Evolutionary conservation across 2,888 invertebrate genomes (phyloP), one percentile per base, ranked within the genome.

Genomic region (Lithophane semibrunnea): DNA sequence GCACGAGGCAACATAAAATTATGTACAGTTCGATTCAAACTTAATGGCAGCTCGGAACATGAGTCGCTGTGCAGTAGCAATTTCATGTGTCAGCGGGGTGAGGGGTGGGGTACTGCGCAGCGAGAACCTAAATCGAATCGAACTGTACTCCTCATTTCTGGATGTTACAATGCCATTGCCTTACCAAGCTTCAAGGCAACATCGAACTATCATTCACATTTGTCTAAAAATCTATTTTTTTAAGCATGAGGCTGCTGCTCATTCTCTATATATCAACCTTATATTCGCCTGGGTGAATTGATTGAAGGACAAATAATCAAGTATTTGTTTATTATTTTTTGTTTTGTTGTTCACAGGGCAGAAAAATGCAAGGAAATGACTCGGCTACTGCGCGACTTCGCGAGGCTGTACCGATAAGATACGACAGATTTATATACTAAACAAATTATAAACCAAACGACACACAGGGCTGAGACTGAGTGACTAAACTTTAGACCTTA

Each of bases 401-500:
- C 98, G 72, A 97, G 98, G 89, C 97, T 99, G 73, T 99, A 98
- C 95, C 98, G 99, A 97, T 99, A 97, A 97, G 85, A 76, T 61
- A 58, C 60, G 52, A 52, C 71, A 75, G 29, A 78, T 54, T 73
- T 75, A 86, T 79, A 47, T 73, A 61, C 66, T 65, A 58, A 86
- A 83, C 70, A 70, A 78, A 79, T 69, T 72, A 79, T 71, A 54
- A 70, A 81, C 69, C 68, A 82, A 83, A 85, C 73, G 29, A 82
- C 63, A 85, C 75, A 42, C 54, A 47, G 83, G 71, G 70, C 83
- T 69, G 79, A 73, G 75, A 80, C 81, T 86, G 81, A 86, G 82
- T 75, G 80, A 80, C 70, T 66, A 68, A 70, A 80, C 54, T 69
- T 69, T 68, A 70, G 63, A 77, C 70, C 75, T 75, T 75, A 79